These are phyloP conservation scores for Garrulus glandarius DNA, from an alignment of 2,797 vertebrate species.

Conservation along the genomic window DNA sequence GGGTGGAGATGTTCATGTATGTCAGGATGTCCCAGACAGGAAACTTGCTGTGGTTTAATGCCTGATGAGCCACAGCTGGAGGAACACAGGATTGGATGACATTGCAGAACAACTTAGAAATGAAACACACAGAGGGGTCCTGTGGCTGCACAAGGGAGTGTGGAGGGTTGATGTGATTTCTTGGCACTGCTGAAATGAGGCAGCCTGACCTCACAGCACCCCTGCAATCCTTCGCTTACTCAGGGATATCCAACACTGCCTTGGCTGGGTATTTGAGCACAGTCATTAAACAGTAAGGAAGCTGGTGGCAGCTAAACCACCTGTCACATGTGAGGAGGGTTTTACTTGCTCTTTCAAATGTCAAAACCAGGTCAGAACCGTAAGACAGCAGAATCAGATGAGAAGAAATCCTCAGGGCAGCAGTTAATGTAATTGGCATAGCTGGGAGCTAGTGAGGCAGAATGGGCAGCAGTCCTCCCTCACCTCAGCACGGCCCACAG, in stretches of 20 bases:
- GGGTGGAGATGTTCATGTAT: rapidly evolving
- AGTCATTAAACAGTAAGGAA: not conserved
- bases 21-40: not conserved
- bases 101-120: not conserved
- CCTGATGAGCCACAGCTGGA: not conserved
- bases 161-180: not conserved
- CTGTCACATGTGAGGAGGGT: not conserved
- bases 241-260: not conserved
- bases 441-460: not conserved
- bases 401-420: not conserved
- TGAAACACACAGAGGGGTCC: not conserved
- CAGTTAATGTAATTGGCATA: not conserved
- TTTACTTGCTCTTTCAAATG: conserved; percentile 33
- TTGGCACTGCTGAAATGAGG: not conserved
- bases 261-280: not conserved
- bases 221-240: not conserved
- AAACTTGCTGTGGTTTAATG: not conserved
- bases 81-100: not conserved
- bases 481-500: not conserved
- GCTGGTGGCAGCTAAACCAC: not conserved
- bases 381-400: not conserved
- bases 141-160: not conserved
- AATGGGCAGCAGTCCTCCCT: not conserved
- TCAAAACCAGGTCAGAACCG: conserved; percentile 19
- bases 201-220: not conserved